Percentiles rank a stretch among this genome's conserved stretches.
These are phyloP conservation scores for Bucorvus abyssinicus DNA, from an alignment of 2,797 vertebrate species.

Conservation along the genomic window DNA sequence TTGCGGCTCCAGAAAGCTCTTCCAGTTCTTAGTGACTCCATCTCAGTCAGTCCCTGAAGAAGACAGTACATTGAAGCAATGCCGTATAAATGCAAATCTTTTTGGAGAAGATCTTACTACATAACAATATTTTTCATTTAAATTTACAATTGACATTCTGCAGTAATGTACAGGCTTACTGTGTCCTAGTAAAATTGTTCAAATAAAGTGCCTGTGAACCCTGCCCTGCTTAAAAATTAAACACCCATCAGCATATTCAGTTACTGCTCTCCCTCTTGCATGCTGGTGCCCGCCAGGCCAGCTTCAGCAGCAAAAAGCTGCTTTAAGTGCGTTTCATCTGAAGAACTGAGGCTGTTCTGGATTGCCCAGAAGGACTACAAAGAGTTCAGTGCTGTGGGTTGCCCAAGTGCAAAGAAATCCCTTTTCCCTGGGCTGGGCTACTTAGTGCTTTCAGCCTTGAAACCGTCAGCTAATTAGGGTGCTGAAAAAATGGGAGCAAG, in stretches of 20 bases:
- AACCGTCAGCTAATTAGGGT: not conserved
- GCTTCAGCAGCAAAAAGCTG: not conserved
- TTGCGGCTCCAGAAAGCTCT: not conserved
- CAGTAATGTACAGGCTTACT: not conserved
- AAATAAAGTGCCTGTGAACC: not conserved
- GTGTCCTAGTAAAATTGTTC: not conserved
- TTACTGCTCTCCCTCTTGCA: not conserved
- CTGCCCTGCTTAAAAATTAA: slow-evolving; percentile 4
- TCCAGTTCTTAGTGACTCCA: not conserved
- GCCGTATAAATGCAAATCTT: not conserved
- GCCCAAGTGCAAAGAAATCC: not conserved
- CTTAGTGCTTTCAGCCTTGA: not conserved
- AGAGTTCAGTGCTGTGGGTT: not conserved
- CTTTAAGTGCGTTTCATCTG: not conserved
- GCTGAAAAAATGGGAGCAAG: not conserved
- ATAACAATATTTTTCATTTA: not conserved
- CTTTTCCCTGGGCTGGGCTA: not conserved
- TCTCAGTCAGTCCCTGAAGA: not conserved
- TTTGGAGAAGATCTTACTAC: not conserved
- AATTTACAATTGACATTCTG: not conserved
- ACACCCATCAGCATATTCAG: not conserved
- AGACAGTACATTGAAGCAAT: not conserved
- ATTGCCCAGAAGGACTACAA: not conserved
- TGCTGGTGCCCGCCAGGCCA: not conserved
- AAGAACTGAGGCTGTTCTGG: not conserved